Conservation (phyloP, 2,888 invertebrate species). For the Colletes collaris region DNA sequence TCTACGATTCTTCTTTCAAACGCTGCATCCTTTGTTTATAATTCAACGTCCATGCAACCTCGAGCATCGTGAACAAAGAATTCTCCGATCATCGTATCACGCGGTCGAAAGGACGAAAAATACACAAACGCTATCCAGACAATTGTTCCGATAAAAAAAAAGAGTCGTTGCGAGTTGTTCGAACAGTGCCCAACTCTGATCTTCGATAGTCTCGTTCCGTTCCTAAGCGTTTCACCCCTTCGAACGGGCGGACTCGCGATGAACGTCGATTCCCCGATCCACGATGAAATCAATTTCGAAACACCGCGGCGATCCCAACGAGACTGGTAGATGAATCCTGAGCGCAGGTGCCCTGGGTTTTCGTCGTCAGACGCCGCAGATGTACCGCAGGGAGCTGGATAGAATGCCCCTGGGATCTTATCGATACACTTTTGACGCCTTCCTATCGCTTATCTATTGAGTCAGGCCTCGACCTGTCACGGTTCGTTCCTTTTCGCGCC, state of each 20-base stretch:
- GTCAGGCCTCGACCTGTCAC: not conserved
- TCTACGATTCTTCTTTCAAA: no score
- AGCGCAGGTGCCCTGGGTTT: slow-evolving; percentile 57
- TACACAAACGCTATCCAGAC: no score
- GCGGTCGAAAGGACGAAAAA: no score
- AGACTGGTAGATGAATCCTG: not conserved
- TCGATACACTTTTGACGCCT: slow-evolving; percentile 4
- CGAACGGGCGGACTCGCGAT: no score
- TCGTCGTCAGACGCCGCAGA: slow-evolving; percentile 41
- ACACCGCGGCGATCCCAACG: not conserved
- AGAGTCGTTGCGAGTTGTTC: no score
- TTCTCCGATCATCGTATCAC: no score
- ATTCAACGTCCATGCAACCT: no score
- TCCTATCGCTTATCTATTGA: not conserved
- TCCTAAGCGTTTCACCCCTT: not conserved
- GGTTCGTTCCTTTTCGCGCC: not conserved
- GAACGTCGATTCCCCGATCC: not conserved
- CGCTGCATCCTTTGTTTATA: no score
- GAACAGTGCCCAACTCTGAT: no score
- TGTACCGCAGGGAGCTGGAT: slow-evolving; percentile 37
- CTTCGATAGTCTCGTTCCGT: not conserved
- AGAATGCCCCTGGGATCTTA: slow-evolving; percentile 36
- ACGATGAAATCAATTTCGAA: not conserved
- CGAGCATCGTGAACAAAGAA: no score
- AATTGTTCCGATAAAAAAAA: no score